phyloP scores from a whole-genome alignment of 2,797 vertebrate genomes.

The Darevskia mixta region DNA sequence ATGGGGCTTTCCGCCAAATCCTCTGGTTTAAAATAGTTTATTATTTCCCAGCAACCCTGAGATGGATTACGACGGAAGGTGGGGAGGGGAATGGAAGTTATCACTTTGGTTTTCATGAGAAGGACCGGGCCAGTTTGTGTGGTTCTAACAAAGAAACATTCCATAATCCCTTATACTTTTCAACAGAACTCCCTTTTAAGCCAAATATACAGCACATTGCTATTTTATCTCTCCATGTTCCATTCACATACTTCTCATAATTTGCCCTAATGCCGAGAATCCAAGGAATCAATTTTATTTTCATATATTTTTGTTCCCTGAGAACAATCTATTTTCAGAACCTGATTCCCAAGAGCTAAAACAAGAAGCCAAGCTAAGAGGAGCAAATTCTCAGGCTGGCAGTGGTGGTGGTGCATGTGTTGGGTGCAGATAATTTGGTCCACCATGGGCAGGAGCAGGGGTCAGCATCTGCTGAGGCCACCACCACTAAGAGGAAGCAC shows the following conservation, averaged over 20 bases:
- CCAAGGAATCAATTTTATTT: slow-evolving; percentile 65
- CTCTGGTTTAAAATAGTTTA: slow-evolving; percentile 82
- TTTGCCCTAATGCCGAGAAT: slow-evolving; percentile 65
- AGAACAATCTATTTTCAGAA: slow-evolving; percentile 65
- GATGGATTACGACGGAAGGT: slow-evolving; percentile 82
- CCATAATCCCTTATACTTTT: slow-evolving; percentile 78
- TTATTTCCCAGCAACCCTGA: slow-evolving; percentile 83
- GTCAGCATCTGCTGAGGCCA: background rate
- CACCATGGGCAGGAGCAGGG: background rate
- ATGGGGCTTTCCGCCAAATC: slow-evolving; percentile 81
- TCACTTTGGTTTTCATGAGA: slow-evolving; percentile 83
- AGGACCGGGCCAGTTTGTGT: slow-evolving; percentile 81
- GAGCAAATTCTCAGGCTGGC: background rate
- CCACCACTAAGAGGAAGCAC: too few species aligned
- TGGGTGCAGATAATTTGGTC: background rate
- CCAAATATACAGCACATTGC: slow-evolving; percentile 82
- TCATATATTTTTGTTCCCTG: slow-evolving; percentile 50
- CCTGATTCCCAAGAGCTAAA: background rate
- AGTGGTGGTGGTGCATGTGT: too few species aligned
- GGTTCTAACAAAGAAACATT: slow-evolving; percentile 79
- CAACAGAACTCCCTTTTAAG: slow-evolving; percentile 80
- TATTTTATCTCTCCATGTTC: slow-evolving; percentile 71
- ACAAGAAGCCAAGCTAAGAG: background rate
- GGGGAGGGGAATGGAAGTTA: slow-evolving; percentile 80
- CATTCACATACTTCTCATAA: slow-evolving; percentile 75